Evolutionary conservation across 1,140 invertebrate species (phyloP), one percentile per base, ranked within the genome.

Genomic region (Apocrypta bakeri): DNA sequence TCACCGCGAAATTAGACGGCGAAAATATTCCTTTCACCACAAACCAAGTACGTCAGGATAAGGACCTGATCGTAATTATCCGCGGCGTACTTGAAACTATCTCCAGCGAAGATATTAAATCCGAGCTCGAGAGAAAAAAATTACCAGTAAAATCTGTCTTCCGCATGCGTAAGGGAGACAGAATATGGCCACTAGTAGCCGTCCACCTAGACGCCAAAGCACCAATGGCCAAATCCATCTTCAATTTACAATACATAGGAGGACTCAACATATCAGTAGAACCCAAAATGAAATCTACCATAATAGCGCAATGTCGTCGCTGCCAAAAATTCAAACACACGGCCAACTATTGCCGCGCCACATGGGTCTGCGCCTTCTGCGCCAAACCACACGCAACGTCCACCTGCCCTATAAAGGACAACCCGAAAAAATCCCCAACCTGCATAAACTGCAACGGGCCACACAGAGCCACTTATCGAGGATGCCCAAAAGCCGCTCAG

Each of bases 231-330:
- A 21, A 31, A n/a, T 37, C 68, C 1, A 37, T 71, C 17, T 37
- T 37, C 14, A 25, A 71, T 25, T 8, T 66, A 0, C 27, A 78
- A 61, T 33, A 66, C 63, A 17, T 48, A 48, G 61, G 79, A 14
- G 73, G 63, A 25, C n/a, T 71, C 0, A 83, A 77, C 31, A 61
- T 82, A 9, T 29, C 12, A 14, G 24, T 31, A 2, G 56, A 77
- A 66, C 33, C 48, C 6, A 68, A 81, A 63, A 12, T 24, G 61
- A 85, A 71, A 29, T 79, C 63, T 76, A 73, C 42, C 25, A 31
- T 48, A 6, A 63, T 80, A 0, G 63, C 78, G 0, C 82, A 83
- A 77, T 83, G 82, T 24, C 71, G 31, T 1, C 71, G 82, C 12
- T 74, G 72, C 40, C 33, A 42, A 27, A 3, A 48, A 24, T 74